Evolutionary conservation across 2,888 invertebrate genomes (phyloP), one percentile per base, ranked within the genome.

Genomic region (Melikaiella ostensackeni): DNA sequence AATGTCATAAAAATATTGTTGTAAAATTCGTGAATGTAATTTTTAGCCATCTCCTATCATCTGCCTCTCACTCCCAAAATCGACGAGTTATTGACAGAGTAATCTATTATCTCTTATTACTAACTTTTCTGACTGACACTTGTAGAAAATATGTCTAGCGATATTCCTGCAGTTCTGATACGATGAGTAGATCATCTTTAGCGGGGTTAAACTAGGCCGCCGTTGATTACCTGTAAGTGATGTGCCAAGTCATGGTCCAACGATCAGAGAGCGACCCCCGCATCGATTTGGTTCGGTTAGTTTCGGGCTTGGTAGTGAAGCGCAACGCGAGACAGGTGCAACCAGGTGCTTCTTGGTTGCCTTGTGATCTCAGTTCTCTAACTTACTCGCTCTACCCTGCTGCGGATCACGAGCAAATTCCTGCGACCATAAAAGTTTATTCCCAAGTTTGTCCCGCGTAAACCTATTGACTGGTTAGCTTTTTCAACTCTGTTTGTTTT

Each of bases 271-370:
- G 76, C 75, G 77, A 79, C 79, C 80, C 79, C 79, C 77, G 78
- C 77, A 74, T 78, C 66, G 79, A 75, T 70, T 75, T 63, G 76
- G 50, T 66, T 79, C 78, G 80, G 79, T 80, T 79, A 74, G 76
- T 70, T 77, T 77, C 79, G 83, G 83, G 79, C 82, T 84, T 83
- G 82, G 80, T 85, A 84, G 73, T 79, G 82, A 84, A 84, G 85
- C 81, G 77, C 80, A 75, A 82, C 78, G 81, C 77, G 78, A 78
- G 84, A 87, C 89, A 89, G 89, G 89, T 89, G 89, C 85, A 83
- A 85, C 85, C 86, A 87, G 85, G 80, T 87, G 84, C 77, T 61
- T 50, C 50, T 50, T 50, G n/a, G 50, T 50, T 50, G n/a, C 1
- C 42, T 16, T 42, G 16, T 42, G 16, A 42, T 42, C 42, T 6